Evolutionary conservation across 2,888 invertebrate genomes (phyloP), one percentile per base, ranked within the genome.

Genomic region (Chrysolina oricalcia): DNA sequence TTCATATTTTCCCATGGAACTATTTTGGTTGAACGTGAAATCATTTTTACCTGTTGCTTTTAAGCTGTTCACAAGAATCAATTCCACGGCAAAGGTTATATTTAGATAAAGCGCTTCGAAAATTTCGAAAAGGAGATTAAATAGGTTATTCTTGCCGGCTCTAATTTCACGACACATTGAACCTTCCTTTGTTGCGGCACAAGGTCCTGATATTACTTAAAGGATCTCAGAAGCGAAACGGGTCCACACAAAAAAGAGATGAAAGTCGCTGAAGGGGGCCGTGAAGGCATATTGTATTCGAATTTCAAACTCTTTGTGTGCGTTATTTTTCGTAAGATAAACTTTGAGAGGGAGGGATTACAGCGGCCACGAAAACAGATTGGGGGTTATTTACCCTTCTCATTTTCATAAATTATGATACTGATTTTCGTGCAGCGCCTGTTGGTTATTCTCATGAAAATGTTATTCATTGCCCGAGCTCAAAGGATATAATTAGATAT

Each of bases 81-180:
- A 72, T 74, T 63, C 59, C 74, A 59, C 27, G 23, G 67, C 53
- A 70, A 81, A 81, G 78, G 76, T 80, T 79, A 79, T 81, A 80
- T 81, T 84, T 81, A 73, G 62, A 74, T 84, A 83, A 83, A 82
- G 79, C 81, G 83, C 82, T 83, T 81, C 81, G 78, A 79, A 81
- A 81, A 80, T 75, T 82, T 83, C 80, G 77, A 81, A 81, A 83
- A 83, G 81, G 80, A 81, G 84, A 84, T 85, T 85, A 85, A 81
- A 80, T 81, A 81, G 83, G 85, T 84, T 84, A 85, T 83, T 83
- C 83, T 83, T 84, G 84, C 82, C 83, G 82, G 83, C 82, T 85
- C 80, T 84, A 84, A 85, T 85, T 85, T 85, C 85, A 85, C 85
- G 85, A 82, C 75, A 84, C 84, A 83, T 83, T 83, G 83, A 82